phyloP scores from a whole-genome alignment of 2,888 invertebrate species.

The Volucella zonaria region DNA sequence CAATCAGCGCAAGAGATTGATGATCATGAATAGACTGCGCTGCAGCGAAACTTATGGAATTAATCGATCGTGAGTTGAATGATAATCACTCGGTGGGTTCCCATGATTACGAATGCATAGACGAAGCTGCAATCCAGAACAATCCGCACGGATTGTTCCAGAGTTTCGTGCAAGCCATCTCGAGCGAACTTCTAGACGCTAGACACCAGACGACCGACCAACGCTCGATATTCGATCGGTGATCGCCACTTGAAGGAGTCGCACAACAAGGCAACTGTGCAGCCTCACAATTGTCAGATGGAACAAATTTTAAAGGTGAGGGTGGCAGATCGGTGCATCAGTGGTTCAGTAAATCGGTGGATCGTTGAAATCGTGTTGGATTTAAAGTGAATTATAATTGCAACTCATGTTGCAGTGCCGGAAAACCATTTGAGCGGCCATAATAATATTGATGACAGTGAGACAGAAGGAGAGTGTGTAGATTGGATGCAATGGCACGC shows the following conservation, averaged over 20 bases:
- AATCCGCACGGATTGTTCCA: conserved; percentile 36
- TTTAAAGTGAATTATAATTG: conserved; percentile 74
- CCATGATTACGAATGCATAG: conserved; percentile 70
- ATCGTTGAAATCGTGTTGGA: conserved; percentile 64
- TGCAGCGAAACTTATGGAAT: conserved; percentile 72
- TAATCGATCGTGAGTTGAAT: conserved; percentile 73
- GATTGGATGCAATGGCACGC: conserved; percentile 50
- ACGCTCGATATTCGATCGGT: conserved; percentile 67
- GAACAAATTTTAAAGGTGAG: conserved; percentile 41
- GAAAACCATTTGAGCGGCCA: conserved; percentile 66
- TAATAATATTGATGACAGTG: conserved; percentile 71
- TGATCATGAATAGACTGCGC: conserved; percentile 69
- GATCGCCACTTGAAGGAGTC: conserved; percentile 49
- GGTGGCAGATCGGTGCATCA: conserved; percentile 17
- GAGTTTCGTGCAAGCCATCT: conserved; percentile 43
- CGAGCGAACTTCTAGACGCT: conserved; percentile 47
- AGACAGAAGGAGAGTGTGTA: conserved; percentile 55
- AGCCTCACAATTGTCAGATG: conserved; percentile 19
- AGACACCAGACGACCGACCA: not conserved
- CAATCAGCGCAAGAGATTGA: conserved; percentile 73
- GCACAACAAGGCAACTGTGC: not conserved
- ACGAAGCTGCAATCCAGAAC: conserved; percentile 62
- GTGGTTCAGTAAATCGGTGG: conserved; percentile 31
- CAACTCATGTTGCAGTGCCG: conserved; percentile 73
- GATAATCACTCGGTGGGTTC: conserved; percentile 72